Base-by-base conservation (phyloP, 2,888 invertebrate species). In the Sarcophaga rosellei region DNA sequence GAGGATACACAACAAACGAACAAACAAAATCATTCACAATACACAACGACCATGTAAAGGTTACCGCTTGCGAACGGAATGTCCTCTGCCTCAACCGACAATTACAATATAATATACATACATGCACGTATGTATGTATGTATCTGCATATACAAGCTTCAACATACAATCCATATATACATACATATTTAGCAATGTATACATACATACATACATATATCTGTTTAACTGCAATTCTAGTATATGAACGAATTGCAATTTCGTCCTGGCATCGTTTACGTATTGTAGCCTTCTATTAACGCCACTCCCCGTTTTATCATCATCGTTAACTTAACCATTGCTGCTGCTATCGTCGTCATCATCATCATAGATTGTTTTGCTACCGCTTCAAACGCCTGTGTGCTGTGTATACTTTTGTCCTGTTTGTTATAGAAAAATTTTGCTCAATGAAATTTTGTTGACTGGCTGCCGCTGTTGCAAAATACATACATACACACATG, bases 21-120 rank as follows among this genome's bases (percentile, higher is more conserved):
- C 45, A 25, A 65, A 65, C 89, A 88, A 88, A 88, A 89, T 89
- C 91, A 89, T 88, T 89, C 89, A 89, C 89, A 90, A 89, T 35
- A 84, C 88, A 81, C 86, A 81, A 74, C 89, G 83, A 81, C 88
- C 81, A 82, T 81, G 84, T 81, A 85, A 88, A 86, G 87, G 88
- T 87, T 88, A 87, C 86, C 86, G 87, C 87, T 88, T 89, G 87
- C 87, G 85, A 84, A 87, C 81, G 85, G 85, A 85, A 76, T 80
- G 89, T 81, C 89, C 88, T 88, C 86, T 89, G 85, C 61, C 75
- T 84, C 88, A 87, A 87, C 80, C 84, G 83, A 85, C 73, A 84
- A 84, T 84, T 81, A 79, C 84, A 87, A 84, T 76, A 35, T 10
- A 35, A 35, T 35, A 35, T 35, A 35, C 1, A 35, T 15, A 15